Percentiles rank a stretch among this genome's conserved stretches.
Evolutionary conservation across 2,113 vertebrate species (phyloP).

Genomic region (Chionomys nivalis): DNA sequence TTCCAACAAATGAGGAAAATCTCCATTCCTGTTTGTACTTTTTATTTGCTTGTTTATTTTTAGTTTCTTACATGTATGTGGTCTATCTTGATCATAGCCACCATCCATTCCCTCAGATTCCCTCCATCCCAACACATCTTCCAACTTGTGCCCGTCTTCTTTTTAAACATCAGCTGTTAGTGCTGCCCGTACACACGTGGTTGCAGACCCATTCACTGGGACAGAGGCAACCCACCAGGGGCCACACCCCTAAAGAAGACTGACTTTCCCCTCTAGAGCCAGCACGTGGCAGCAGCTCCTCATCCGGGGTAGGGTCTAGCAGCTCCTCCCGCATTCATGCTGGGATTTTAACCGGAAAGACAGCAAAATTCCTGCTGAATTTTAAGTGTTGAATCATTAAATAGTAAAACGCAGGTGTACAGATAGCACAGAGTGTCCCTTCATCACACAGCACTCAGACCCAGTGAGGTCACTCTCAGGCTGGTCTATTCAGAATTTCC

Average conservation of each 20-base stretch:
- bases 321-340: background rate
- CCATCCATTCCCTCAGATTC: background rate
- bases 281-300: background rate
- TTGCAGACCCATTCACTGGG: no score
- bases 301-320: accelerated
- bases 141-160: background rate
- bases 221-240: background rate
- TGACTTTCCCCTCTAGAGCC: background rate
- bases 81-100: background rate
- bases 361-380: background rate
- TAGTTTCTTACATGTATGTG: background rate
- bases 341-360: background rate
- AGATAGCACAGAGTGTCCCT: background rate
- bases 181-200: no score
- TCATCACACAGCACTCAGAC: background rate
- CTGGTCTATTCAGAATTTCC: background rate
- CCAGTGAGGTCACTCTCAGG: background rate
- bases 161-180: background rate
- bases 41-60: background rate
- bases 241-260: background rate
- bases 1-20: background rate
- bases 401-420: background rate
- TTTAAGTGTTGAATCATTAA: background rate
- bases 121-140: background rate
- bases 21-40: background rate